Evolutionary conservation across 23 tunicate genomes (phyloP).

Genomic region (Oikopleura albicans): DNA sequence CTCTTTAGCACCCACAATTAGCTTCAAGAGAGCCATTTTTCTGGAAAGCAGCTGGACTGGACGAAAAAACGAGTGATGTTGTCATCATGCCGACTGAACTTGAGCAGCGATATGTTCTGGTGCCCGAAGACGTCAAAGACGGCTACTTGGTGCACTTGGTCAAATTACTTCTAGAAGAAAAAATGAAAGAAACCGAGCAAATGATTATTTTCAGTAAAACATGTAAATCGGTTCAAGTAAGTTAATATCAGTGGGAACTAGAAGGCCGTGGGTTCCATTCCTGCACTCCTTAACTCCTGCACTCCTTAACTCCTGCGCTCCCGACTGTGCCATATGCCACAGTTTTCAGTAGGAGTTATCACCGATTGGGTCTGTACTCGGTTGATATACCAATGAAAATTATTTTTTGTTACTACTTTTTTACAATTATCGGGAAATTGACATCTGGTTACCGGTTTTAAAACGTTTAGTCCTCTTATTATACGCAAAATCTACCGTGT

Average conservation of each 20-base stretch:
- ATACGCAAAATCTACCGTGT: too few relatives aligned
- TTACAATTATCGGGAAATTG: too few relatives aligned
- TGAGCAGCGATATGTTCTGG: conserved; percentile 62
- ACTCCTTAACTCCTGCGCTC: too few relatives aligned
- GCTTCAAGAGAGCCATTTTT: conserved; percentile 58
- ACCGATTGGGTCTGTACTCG: too few relatives aligned
- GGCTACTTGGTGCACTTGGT: conserved; percentile 68
- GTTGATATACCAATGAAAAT: too few relatives aligned
- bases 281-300: background rate
- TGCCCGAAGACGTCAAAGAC: conserved; percentile 78
- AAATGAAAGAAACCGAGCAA: conserved; percentile 40
- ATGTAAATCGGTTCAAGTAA: conserved; percentile 46
- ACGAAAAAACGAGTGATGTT: background rate
- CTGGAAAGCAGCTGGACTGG: conserved; percentile 33
- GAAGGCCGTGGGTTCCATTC: background rate
- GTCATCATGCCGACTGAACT: conserved; percentile 21
- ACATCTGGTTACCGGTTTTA: too few relatives aligned
- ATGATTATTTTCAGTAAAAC: conserved; percentile 83
- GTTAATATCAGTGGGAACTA: background rate
- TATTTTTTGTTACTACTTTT: too few relatives aligned
- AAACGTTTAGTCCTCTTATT: too few relatives aligned
- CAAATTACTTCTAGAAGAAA: conserved; percentile 50
- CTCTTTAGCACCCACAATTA: too few relatives aligned
- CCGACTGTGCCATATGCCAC: background rate
- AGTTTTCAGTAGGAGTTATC: background rate